Base-by-base conservation (phyloP, 2,888 invertebrate genomes). In the Tethea ocularis region DNA sequence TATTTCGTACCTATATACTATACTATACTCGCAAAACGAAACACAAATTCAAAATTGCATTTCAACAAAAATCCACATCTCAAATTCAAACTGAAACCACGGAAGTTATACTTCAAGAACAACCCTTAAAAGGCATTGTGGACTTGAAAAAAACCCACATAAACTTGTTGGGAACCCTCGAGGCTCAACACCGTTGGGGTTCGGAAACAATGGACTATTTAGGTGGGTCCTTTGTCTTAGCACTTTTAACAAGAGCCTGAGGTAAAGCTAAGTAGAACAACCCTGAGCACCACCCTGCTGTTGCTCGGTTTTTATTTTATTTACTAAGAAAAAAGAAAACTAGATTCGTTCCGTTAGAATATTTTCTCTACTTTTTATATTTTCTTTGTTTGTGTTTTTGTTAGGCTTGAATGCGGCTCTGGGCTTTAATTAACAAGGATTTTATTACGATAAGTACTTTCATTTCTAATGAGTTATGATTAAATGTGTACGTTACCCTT, bases 191-290 rank as follows among this genome's bases (percentile, higher is more conserved):
- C 75, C 67, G 68, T 69, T 68, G 80, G 82, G 80, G 78, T 70
- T 68, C 71, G 56, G 65, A 75, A 82, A 89, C 91, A 90, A 90
- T 88, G 76, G 83, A 84, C 87, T 87, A 88, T 90, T 89, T 88
- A 54, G 88, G 80, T 72, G 67, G 74, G 67, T 68, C 80, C 80
- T 89, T 91, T 91, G 89, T 90, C 82, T 84, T 75, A 73, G 54
- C 29, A 54, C 23, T 33, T 33, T 33, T 36, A 54, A 36, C 33
- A 53, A 33, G 33, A 53, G 53, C 20, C 33, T 33, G n/a, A 53
- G 53, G 33, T n/a, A 29, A 53, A 24, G 53, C 33, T 17, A 33
- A 53, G 53, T 33, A 33, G 53, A 53, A 22, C 33, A 20, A 13
- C n/a, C 33, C 53, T 11, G 20, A 53, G 53, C 20, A 54, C 38